Evolutionary conservation across 2,797 vertebrate species (phyloP).

Genomic region (Pantherophis vulpinus): DNA sequence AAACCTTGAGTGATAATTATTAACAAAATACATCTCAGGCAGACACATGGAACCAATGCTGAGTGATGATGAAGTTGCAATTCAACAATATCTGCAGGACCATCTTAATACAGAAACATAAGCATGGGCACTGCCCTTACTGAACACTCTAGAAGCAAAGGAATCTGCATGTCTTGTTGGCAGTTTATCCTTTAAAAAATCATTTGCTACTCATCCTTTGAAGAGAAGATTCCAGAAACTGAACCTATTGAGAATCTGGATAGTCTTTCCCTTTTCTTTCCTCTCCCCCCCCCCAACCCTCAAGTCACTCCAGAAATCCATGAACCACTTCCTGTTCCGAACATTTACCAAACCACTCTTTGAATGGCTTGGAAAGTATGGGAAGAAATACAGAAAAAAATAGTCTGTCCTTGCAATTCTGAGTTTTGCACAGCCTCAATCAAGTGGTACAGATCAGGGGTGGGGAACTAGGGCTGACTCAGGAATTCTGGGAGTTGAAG

Average conservation of each 20-base stretch:
- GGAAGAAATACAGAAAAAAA: background rate
- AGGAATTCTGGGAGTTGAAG: background rate
- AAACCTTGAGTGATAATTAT: background rate
- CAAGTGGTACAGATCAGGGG: background rate
- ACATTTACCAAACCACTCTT: background rate
- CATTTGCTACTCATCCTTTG: background rate
- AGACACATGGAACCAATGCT: background rate
- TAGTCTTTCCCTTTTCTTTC: background rate
- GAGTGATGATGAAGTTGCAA: background rate
- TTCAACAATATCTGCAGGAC: background rate
- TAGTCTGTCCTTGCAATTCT: background rate
- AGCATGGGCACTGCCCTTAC: background rate
- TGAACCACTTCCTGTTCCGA: background rate
- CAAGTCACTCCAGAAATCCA: background rate
- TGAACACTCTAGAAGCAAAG: background rate
- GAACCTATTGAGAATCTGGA: background rate
- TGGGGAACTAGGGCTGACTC: background rate
- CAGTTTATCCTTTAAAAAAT: background rate
- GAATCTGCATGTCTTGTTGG: background rate
- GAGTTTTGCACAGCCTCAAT: background rate
- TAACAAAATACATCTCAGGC: background rate
- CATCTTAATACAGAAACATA: background rate
- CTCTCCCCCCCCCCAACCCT: background rate
- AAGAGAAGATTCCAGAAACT: background rate
- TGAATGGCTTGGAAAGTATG: background rate